A percentile compares a stretch with the other conserved stretches of the same genome.
phyloP scores from a whole-genome alignment of 2,888 invertebrate genomes.

The Acanthopleura granulata region DNA sequence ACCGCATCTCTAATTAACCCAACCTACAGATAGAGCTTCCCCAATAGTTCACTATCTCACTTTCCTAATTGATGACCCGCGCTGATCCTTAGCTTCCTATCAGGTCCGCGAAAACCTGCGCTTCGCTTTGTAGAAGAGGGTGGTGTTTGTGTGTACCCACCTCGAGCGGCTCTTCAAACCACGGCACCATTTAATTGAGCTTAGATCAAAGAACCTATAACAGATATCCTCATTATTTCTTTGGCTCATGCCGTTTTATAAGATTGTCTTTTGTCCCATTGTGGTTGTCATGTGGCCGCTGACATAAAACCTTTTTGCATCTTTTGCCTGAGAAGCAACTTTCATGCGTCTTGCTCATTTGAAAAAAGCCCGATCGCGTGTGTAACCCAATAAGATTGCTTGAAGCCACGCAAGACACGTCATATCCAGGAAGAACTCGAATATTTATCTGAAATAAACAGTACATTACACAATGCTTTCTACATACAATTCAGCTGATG shows the following conservation, averaged over 20 bases:
- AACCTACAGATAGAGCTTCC: background rate
- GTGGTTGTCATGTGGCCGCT: background rate
- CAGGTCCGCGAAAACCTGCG: background rate
- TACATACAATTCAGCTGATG: too few relatives aligned
- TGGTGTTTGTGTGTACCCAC: background rate
- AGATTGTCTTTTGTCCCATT: slow-evolving; percentile 11
- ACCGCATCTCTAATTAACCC: slow-evolving; percentile 18
- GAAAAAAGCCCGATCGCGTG: too few relatives aligned
- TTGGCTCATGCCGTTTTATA: slow-evolving; percentile 7
- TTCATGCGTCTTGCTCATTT: too few relatives aligned
- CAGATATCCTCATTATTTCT: background rate
- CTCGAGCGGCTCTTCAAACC: background rate
- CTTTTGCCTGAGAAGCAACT: too few relatives aligned
- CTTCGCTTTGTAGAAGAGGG: background rate
- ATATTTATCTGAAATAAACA: too few relatives aligned
- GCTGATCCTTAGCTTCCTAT: background rate
- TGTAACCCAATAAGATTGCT: too few relatives aligned
- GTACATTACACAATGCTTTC: too few relatives aligned
- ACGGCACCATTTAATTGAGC: background rate
- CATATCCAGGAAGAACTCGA: too few relatives aligned
- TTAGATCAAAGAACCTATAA: slow-evolving; percentile 3
- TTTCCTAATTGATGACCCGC: slow-evolving; percentile 15
- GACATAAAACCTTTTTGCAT: too few relatives aligned
- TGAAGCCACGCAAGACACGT: too few relatives aligned
- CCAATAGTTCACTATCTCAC: slow-evolving; percentile 7